phyloP scores from a whole-genome alignment of 2,888 invertebrate species.

The Hoplodrina ambigua region DNA sequence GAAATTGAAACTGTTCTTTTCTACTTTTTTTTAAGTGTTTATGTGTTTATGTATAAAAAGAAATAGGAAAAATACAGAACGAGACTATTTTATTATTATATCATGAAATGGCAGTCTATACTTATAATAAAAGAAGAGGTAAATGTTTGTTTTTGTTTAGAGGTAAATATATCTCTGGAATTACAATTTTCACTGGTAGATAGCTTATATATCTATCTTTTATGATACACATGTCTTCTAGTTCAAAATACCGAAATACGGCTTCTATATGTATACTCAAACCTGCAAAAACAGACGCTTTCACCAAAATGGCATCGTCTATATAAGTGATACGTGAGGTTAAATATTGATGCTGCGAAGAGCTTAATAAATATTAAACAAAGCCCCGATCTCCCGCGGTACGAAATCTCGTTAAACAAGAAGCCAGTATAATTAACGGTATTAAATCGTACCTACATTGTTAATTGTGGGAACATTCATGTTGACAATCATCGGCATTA shows the following conservation, averaged over 20 bases:
- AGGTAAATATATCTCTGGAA: no score
- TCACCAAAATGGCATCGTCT: not conserved
- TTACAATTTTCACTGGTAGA: no score
- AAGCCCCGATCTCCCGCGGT: constrained; percentile 22
- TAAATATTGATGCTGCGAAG: constrained; percentile 31
- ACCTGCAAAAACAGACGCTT: not conserved
- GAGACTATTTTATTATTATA: no score
- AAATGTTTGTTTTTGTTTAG: no score
- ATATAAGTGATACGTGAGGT: constrained; percentile 4
- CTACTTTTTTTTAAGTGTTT: not conserved
- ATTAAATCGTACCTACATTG: constrained; percentile 63
- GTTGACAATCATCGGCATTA: constrained; percentile 59
- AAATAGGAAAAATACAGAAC: no score
- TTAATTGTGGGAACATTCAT: constrained; percentile 66
- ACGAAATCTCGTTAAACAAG: constrained; percentile 58
- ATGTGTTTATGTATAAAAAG: no score
- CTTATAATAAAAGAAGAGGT: no score
- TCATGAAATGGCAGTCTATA: no score
- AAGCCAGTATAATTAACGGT: constrained; percentile 69
- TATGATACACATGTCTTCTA: no score
- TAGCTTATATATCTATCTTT: no score
- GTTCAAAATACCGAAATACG: no score
- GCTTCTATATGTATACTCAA: not conserved
- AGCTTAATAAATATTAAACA: constrained; percentile 50
- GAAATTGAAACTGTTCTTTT: not conserved